Evolutionary conservation across 1,140 invertebrate species (phyloP).

Genomic region (Pantala flavescens): DNA sequence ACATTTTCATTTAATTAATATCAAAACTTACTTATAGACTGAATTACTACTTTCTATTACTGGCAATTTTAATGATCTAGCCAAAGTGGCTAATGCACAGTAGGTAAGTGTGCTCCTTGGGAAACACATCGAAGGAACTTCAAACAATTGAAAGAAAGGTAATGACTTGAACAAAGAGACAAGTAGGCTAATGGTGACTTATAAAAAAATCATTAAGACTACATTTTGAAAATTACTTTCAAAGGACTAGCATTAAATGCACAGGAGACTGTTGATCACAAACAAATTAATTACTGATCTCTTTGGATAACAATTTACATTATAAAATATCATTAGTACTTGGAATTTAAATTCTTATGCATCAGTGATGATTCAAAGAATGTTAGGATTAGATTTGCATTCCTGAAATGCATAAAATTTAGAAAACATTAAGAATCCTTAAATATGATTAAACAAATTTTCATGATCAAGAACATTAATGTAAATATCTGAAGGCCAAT

Average conservation of each 20-base stretch:
- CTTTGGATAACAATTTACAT: background rate
- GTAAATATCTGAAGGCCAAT: too few relatives aligned
- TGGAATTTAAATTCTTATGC: background rate
- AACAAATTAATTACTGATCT: background rate
- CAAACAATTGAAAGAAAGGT: background rate
- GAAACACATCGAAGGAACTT: conserved; percentile 5
- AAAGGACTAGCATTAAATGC: background rate
- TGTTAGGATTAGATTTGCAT: background rate
- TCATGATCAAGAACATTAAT: too few relatives aligned
- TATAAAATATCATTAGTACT: background rate
- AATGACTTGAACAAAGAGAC: background rate
- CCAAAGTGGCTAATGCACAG: background rate
- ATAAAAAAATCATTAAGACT: background rate
- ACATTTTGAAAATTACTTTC: background rate
- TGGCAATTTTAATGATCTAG: background rate
- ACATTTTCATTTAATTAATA: background rate
- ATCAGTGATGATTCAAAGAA: background rate
- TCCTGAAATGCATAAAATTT: background rate
- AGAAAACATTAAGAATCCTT: background rate
- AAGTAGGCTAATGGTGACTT: background rate
- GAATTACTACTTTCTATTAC: background rate
- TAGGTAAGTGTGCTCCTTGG: background rate
- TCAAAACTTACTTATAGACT: conserved; percentile 7
- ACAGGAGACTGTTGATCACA: background rate
- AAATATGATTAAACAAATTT: background rate